Evolutionary conservation across 1,140 invertebrate genomes (phyloP).

Genomic region (Cydia pomonella): DNA sequence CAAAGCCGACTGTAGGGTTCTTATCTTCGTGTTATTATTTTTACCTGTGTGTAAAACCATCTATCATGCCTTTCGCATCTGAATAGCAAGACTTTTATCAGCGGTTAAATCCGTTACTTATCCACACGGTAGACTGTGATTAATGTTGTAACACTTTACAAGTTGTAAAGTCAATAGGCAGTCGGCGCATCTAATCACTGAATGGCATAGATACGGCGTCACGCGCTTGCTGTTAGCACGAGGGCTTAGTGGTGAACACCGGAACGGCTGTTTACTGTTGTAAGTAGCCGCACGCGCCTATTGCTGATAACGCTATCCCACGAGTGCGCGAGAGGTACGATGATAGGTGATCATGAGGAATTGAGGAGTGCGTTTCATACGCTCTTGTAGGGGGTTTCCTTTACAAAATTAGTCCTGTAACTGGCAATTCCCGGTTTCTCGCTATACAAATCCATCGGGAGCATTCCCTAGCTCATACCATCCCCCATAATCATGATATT

Average conservation of each 20-base stretch:
- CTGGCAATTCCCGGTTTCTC: too few species aligned
- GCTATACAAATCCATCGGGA: too few species aligned
- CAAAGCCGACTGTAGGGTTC: too few species aligned
- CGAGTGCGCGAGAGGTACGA: neutral
- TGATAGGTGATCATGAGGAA: too few species aligned
- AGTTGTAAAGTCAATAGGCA: neutral
- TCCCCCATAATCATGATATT: too few species aligned
- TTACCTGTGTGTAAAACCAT: too few species aligned
- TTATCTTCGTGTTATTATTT: too few species aligned
- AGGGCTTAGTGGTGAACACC: neutral
- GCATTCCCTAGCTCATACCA: too few species aligned
- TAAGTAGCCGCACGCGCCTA: constrained; percentile 1
- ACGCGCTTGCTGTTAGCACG: neutral
- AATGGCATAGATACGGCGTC: constrained; percentile 5
- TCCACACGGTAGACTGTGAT: neutral
- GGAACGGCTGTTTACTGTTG: constrained; percentile 12
- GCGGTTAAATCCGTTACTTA: neutral
- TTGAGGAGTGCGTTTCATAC: neutral
- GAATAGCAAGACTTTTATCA: neutral
- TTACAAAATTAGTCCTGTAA: too few species aligned
- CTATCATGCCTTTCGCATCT: neutral
- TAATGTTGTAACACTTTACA: neutral
- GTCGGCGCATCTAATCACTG: constrained; percentile 8
- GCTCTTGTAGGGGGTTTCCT: too few species aligned
- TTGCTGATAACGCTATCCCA: neutral